phyloP scores from a whole-genome alignment of 2,797 vertebrate genomes.

The Sebastes vulpes region DNA sequence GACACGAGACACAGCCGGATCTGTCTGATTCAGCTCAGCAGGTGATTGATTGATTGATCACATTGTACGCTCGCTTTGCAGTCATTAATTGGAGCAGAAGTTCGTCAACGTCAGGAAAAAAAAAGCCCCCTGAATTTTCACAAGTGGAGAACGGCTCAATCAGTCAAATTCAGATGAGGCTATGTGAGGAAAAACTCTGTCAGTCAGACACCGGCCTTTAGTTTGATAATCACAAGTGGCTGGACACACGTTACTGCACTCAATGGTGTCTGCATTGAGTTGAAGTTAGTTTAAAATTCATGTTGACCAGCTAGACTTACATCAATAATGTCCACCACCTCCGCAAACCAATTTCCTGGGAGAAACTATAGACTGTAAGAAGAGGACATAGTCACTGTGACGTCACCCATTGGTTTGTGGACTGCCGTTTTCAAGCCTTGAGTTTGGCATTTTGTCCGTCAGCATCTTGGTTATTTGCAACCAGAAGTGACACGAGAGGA shows the following conservation, averaged over 20 bases:
- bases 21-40: not conserved
- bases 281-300: not conserved
- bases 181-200: not conserved
- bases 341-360: not conserved
- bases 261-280: not conserved
- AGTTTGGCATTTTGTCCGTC: no score
- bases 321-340: not conserved
- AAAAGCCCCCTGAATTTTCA: not conserved
- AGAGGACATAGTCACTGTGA: rapidly evolving
- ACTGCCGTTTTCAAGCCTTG: no score
- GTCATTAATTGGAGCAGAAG: not conserved
- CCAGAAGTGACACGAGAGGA: no score
- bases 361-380: not conserved
- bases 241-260: not conserved
- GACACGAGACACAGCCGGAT: not conserved
- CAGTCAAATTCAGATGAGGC: not conserved
- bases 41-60: not conserved
- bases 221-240: not conserved
- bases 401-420: no score
- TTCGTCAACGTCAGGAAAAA: not conserved
- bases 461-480: no score
- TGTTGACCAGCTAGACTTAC: not conserved
- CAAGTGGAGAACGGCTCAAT: not conserved
- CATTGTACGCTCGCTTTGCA: not conserved
- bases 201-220: no score